Base-by-base conservation (phyloP, 2,797 vertebrate genomes). In the Uromys caudimaculatus region DNA sequence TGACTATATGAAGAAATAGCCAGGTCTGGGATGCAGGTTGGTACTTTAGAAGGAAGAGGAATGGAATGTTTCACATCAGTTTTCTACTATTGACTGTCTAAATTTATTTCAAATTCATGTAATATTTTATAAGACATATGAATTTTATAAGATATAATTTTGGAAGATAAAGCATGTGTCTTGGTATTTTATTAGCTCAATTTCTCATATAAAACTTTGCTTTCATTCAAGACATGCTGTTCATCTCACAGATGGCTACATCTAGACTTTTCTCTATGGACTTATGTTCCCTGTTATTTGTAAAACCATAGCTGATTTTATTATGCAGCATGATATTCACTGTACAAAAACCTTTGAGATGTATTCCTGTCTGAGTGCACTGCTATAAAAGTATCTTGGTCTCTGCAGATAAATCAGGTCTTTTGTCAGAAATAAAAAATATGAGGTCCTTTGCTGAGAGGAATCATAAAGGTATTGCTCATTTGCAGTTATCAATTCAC, bases 341-440 rank as follows among this genome's bases (percentile, higher is more conserved):
- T 35, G 38, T 69, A 76, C 56, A 73, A 71, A 95, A 79, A 90
- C 52, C 77, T 96, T 83, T 86, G 90, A 97, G 90, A 89, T 91
- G 44, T 62, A 96, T 93, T 95, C 62, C 38, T 60, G 50, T 83
- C 87, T 76, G 64, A 94, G 41, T 94, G 32, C 17, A 87, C 38
- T 54, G 29, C 35, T 93, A 95, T 93, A 93, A 95, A 96, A 90
- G 93, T 77, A 93, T 58, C 73, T 96, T 93, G 92, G 47, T 96
- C 44, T 96, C 88, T 91, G 27, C 35, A 96, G 64, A 97, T 87
- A 90, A 95, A 97, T 88, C 64, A 23, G 67, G 35, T 82, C 69
- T 94, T 96, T 76, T 87, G 85, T 95, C 82, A 89, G 52, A 95
- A 97, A 89, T 76, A 93, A 90, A 97, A 97, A 96, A 67, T 62